Conservation (phyloP, 2,797 vertebrate species). For the Sebastolobus altivelis region DNA sequence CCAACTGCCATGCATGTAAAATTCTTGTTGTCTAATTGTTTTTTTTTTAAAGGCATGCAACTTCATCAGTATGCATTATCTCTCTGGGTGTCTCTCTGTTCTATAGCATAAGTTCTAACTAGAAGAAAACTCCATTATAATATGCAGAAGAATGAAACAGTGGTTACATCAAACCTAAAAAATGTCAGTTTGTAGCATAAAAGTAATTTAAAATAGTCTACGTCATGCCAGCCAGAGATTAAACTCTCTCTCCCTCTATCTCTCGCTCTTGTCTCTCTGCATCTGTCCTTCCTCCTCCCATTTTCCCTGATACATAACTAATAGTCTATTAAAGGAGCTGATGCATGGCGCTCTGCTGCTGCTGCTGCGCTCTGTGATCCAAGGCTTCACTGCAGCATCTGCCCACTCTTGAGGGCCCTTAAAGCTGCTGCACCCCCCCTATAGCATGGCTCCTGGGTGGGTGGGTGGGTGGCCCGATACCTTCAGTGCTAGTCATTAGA, state of each 20-base stretch:
- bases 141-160: background rate
- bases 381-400: constrained; percentile 47
- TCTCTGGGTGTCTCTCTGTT: background rate
- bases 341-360: constrained; percentile 26
- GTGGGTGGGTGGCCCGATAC: constrained; percentile 35
- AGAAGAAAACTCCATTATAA: background rate
- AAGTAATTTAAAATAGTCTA: constrained; percentile 7
- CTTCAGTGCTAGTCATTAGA: constrained; percentile 26
- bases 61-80: background rate
- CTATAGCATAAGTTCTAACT: background rate
- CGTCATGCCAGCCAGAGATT: constrained; percentile 12
- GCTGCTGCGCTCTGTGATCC: constrained; percentile 25
- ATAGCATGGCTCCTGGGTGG: constrained; percentile 2
- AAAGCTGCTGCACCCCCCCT: constrained; percentile 35
- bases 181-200: background rate
- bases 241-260: background rate
- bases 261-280: constrained; percentile 3
- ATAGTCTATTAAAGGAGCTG: constrained; percentile 48
- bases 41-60: background rate
- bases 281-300: constrained; percentile 19
- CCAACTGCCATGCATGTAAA: background rate
- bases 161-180: background rate
- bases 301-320: constrained; percentile 38
- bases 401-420: constrained; percentile 37
- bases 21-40: no score